Evolutionary conservation across 2,888 invertebrate species (phyloP).

Genomic region (Pyrocoelia pectoralis): DNA sequence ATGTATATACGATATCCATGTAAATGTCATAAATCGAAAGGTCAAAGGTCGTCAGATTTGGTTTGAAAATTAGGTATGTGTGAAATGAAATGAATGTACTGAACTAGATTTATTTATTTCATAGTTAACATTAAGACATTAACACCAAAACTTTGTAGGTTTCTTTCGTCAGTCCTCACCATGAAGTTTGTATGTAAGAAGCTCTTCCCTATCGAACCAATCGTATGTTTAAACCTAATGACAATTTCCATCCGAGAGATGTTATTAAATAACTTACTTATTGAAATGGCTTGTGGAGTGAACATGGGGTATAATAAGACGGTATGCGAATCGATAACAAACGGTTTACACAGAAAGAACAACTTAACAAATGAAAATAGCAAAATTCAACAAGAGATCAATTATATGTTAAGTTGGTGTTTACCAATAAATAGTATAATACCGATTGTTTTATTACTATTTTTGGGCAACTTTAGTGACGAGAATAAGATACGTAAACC

Average conservation of each 20-base stretch:
- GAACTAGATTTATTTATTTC: no score
- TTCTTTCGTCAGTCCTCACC: no score
- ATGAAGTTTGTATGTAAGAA: conserved; percentile 39
- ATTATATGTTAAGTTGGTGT: conserved; percentile 58
- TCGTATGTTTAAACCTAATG: background rate
- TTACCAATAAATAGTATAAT: conserved; percentile 51
- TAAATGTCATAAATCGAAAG: no score
- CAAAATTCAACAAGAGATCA: conserved; percentile 59
- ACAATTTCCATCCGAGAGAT: background rate
- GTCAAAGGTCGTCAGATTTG: no score
- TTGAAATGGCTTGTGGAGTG: conserved; percentile 66
- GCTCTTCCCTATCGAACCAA: conserved; percentile 55
- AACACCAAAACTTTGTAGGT: no score
- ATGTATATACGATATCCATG: no score
- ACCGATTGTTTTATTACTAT: conserved; percentile 54
- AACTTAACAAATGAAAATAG: conserved; percentile 5
- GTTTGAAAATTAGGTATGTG: no score
- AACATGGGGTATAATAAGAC: conserved; percentile 62
- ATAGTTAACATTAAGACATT: no score
- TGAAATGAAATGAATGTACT: no score
- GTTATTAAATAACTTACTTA: conserved; percentile 63
- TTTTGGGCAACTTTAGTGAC: conserved; percentile 57
- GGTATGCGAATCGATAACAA: conserved; percentile 60
- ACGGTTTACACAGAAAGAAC: background rate
- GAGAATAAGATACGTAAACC: conserved; percentile 56